Evolutionary conservation across 2,113 vertebrate genomes (phyloP).

Genomic region (Epinephelus lanceolatus): DNA sequence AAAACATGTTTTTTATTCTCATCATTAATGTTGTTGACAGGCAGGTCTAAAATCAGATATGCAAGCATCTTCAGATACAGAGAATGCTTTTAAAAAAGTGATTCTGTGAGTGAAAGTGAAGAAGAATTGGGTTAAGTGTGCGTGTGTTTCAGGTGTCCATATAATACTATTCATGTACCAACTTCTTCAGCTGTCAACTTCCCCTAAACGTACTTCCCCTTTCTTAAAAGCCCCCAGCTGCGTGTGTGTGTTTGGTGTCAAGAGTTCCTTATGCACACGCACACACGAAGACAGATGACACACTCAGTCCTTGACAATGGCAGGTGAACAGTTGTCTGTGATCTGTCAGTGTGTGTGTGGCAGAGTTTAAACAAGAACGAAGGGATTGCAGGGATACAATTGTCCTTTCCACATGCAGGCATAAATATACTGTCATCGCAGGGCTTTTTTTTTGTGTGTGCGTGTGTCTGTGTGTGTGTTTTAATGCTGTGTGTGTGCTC

Average conservation of each 20-base stretch:
- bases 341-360: constrained; percentile 28
- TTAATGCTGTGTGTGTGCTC: constrained; percentile 32
- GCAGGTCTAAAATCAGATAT: not conserved
- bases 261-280: constrained; percentile 28
- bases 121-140: constrained; percentile 16
- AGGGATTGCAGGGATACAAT: constrained; percentile 42
- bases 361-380: constrained; percentile 42
- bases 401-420: constrained; percentile 53
- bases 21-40: too few relatives aligned
- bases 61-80: not conserved
- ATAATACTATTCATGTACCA: constrained; percentile 45
- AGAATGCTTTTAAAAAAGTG: not conserved
- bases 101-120: constrained; percentile 15
- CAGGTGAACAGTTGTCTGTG: constrained; percentile 62
- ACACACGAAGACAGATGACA: constrained; percentile 37
- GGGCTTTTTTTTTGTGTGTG: constrained; percentile 17
- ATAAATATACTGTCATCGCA: constrained; percentile 62
- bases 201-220: constrained; percentile 68
- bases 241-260: constrained; percentile 32
- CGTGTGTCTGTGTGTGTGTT: constrained; percentile 17
- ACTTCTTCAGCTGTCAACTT: constrained; percentile 56
- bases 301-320: constrained; percentile 27
- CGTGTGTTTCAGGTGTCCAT: constrained; percentile 59
- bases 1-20: too few relatives aligned
- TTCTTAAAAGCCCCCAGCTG: constrained; percentile 51